phyloP scores from a whole-genome alignment of 2,888 invertebrate species.

The Nebria salina region DNA sequence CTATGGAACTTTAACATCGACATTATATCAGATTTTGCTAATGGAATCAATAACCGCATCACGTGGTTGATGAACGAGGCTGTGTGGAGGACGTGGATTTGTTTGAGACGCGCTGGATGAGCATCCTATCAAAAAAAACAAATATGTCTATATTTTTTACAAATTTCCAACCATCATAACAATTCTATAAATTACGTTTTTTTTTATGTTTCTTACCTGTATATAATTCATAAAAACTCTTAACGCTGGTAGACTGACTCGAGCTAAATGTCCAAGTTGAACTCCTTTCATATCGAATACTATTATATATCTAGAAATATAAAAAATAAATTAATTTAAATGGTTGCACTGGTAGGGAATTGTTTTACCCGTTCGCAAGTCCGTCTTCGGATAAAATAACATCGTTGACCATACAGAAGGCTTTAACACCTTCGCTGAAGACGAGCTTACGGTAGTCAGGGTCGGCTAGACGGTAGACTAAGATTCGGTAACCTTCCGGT shows the following conservation, averaged over 20 bases:
- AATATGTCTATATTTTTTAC: constrained; percentile 9
- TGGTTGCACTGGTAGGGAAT: background rate
- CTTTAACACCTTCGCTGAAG: constrained; percentile 71
- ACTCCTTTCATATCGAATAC: constrained; percentile 76
- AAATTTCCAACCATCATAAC: too few relatives aligned
- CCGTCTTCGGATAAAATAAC: constrained; percentile 71
- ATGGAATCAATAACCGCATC: constrained; percentile 72
- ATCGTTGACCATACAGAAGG: constrained; percentile 76
- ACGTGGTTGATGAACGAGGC: constrained; percentile 75
- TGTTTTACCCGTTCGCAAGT: constrained; percentile 58
- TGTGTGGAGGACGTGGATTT: constrained; percentile 73
- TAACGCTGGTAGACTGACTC: constrained; percentile 71
- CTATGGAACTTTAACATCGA: constrained; percentile 68
- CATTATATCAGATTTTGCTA: constrained; percentile 71
- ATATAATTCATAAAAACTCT: constrained; percentile 74
- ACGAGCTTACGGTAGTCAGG: constrained; percentile 72
- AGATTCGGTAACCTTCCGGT: constrained; percentile 70
- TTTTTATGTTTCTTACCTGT: constrained; percentile 63
- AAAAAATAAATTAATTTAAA: background rate
- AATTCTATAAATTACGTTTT: background rate
- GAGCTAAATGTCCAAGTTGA: constrained; percentile 71
- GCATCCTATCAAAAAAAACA: constrained; percentile 66
- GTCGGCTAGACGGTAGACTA: constrained; percentile 70
- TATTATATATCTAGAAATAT: constrained; percentile 68
- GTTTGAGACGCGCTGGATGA: constrained; percentile 73